Conservation (phyloP, 2,888 invertebrate species). For the Noctua comes region DNA sequence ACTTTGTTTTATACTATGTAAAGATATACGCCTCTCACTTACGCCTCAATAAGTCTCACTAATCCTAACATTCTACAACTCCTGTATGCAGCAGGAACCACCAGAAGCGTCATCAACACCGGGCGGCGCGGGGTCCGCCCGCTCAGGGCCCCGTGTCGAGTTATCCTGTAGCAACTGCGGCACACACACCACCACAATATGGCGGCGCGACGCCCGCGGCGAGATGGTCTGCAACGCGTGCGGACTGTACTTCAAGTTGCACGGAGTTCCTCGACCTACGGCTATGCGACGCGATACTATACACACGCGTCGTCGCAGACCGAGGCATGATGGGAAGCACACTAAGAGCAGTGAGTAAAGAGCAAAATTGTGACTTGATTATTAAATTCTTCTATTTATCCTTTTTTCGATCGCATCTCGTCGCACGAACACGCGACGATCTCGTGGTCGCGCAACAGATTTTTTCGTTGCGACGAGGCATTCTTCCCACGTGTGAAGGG, state of each 20-base stretch:
- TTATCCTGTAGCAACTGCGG: constrained; percentile 98
- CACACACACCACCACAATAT: constrained; percentile 99
- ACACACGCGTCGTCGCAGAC: constrained; percentile 97
- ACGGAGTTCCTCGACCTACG: constrained; percentile 97
- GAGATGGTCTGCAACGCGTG: constrained; percentile 99
- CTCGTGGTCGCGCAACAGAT: not conserved
- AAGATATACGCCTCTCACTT: too few relatives aligned
- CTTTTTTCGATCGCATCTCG: not conserved
- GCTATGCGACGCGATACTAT: constrained; percentile 99
- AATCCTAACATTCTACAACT: not conserved
- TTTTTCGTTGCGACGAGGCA: not conserved
- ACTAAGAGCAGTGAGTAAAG: constrained; percentile 86
- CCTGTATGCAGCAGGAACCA: constrained; percentile 70
- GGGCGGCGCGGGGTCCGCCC: constrained; percentile 49
- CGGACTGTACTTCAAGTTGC: constrained; percentile 99
- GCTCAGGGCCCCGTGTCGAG: constrained; percentile 91
- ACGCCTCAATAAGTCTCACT: not conserved
- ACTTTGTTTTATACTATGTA: too few relatives aligned
- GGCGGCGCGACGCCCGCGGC: constrained; percentile 98
- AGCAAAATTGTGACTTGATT: not conserved
- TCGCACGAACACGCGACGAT: not conserved
- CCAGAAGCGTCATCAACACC: constrained; percentile 64
- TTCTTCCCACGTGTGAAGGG: not conserved
- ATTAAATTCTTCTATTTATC: not conserved
- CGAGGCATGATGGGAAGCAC: constrained; percentile 92